Evolutionary conservation across 2,113 vertebrate genomes (phyloP).

Genomic region (Anguilla japonica): DNA sequence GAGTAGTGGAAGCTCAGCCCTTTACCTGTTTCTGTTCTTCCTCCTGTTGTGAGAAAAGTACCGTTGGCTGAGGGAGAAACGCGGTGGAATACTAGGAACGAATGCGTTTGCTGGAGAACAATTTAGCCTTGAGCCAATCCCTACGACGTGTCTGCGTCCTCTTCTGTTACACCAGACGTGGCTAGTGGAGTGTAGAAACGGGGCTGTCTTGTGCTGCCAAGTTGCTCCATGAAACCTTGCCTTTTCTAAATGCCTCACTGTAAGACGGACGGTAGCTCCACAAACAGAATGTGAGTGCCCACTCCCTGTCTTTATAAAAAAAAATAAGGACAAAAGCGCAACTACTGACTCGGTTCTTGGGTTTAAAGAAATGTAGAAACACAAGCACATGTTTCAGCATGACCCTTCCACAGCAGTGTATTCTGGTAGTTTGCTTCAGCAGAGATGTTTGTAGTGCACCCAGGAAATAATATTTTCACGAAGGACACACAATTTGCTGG

Average conservation of each 20-base stretch:
- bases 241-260: background rate
- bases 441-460: background rate
- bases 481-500: background rate
- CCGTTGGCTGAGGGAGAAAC: slow-evolving; percentile 3
- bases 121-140: background rate
- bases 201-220: background rate
- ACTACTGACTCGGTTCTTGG: background rate
- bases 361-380: background rate
- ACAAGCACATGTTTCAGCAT: background rate
- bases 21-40: background rate
- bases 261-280: background rate
- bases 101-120: background rate
- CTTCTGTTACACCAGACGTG: slow-evolving; percentile 4
- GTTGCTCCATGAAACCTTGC: background rate
- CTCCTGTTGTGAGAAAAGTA: background rate
- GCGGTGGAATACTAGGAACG: background rate
- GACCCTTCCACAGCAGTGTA: background rate
- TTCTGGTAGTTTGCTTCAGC: background rate
- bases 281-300: background rate
- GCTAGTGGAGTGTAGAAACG: slow-evolving; percentile 18
- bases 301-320: background rate
- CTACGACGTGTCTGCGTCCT: background rate
- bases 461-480: background rate
- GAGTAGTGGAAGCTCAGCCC: slow-evolving; percentile 48
- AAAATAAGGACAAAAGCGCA: background rate